These are phyloP conservation scores for Heteronetta atricapilla DNA, from an alignment of 2,113 vertebrate genomes.

Conservation along the genomic window DNA sequence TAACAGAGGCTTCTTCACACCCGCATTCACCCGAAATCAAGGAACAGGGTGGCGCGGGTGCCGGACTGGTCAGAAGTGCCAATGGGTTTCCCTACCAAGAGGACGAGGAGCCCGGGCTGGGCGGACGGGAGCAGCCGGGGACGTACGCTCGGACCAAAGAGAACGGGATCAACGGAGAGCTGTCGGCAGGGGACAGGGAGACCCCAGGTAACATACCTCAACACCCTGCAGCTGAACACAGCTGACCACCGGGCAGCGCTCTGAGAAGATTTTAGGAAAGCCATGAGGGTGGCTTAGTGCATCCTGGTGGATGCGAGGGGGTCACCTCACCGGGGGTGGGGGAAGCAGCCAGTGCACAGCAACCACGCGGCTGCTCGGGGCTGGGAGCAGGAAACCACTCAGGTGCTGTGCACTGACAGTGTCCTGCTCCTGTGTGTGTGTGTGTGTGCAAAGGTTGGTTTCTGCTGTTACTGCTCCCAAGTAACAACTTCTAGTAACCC, in stretches of 20 bases:
- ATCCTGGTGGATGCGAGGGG: neutral
- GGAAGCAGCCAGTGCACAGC: neutral
- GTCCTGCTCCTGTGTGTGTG: fast-evolving
- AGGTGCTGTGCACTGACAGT: neutral
- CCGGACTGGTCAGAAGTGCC: conserved; percentile 83
- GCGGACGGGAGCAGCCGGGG: conserved; percentile 71
- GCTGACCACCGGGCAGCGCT: neutral
- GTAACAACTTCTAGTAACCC: neutral
- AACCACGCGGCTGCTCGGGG: neutral
- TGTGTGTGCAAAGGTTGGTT: neutral
- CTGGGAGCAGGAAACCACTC: neutral
- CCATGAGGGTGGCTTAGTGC: neutral
- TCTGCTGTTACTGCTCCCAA: neutral
- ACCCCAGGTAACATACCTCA: conserved; percentile 87
- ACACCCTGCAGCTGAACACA: neutral
- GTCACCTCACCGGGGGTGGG: neutral
- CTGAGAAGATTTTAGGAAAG: neutral
- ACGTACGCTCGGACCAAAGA: conserved; percentile 85
- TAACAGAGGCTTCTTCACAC: conserved; percentile 76
- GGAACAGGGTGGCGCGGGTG: conserved; percentile 79
- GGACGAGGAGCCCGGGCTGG: conserved; percentile 84
- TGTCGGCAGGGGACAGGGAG: conserved; percentile 84
- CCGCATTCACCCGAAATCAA: conserved; percentile 82
- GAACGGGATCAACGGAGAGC: conserved; percentile 95
- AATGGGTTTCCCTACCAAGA: conserved; percentile 88